Base-by-base conservation (phyloP, 2,797 vertebrate genomes). In the Melanogrammus aeglefinus region DNA sequence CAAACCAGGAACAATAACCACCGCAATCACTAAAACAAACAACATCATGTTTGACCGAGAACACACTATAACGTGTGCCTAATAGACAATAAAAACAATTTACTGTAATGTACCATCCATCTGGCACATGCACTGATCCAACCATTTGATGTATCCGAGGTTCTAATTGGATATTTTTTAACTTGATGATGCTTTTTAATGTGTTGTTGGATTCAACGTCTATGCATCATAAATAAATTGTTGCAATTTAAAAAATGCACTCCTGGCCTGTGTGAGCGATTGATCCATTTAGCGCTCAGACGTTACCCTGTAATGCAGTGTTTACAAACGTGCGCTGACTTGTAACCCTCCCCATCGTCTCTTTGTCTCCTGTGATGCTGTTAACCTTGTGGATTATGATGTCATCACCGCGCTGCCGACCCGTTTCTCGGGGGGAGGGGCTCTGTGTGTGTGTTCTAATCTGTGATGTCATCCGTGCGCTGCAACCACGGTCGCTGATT, bases 401-500 rank as follows among this genome's bases (percentile, higher is more conserved):
- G 41, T 75, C 72, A 78, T 74, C 5, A 74, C 8, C 3, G 24
- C 0, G 12, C 74, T 72, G 69, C 27, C 0, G 13, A 57, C 6
- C 10, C 47, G 33, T 16, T 18, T 10, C 51, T 63, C 51, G 71
- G 16, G 76, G 69, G 69, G 69, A 16, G 27, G 69, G 13, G 27
- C 14, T 16, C 0, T 36, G 4, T 5, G 44, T 57, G 44, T 35
- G 51, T 63, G 21, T n/a, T 29, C 41, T 76, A 8, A 39, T 57
- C 27, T 73, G 38, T 73, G 76, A 80, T 73, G 75, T 80, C 86
- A 83, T 80, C 74, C 79, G 35, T 4, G 35, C 1, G 66, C 73
- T 78, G 78, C 41, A 24, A 1, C 75, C 39, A 21, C 33, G 75
- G 78, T 72, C n/a, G 77, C 73, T 47, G 76, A 79, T 71, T 47